Percentiles rank a stretch among this genome's conserved stretches.
Evolutionary conservation across 2,113 vertebrate species (phyloP).

Genomic region (Parotia lawesii): DNA sequence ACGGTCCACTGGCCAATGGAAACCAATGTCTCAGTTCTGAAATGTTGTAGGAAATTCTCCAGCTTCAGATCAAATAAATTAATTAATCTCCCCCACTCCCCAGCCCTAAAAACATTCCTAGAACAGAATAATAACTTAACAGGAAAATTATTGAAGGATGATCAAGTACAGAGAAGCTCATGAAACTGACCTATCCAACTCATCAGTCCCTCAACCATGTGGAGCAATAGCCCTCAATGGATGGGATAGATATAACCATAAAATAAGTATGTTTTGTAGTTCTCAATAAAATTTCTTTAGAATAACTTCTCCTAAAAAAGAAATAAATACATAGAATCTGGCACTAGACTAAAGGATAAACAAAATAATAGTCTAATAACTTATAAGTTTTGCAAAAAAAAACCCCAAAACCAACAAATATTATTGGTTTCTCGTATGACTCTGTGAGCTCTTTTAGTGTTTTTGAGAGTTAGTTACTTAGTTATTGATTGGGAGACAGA

Average conservation of each 20-base stretch:
- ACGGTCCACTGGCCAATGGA: not conserved
- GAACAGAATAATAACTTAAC: not conserved
- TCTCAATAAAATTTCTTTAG: not conserved
- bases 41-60: not conserved
- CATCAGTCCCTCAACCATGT: not conserved
- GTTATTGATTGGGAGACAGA: not conserved
- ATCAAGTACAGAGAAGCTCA: not conserved
- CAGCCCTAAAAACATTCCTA: not conserved
- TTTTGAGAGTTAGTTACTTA: not conserved
- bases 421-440: not conserved
- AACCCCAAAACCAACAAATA: not conserved
- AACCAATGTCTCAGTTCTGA: not conserved
- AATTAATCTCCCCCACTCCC: not conserved
- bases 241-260: not conserved
- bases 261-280: not conserved
- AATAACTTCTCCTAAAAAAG: not conserved
- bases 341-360: not conserved
- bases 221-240: not conserved
- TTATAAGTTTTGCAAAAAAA: not conserved
- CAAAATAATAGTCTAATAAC: not conserved
- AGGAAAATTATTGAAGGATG: not conserved
- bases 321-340: not conserved
- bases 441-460: not conserved
- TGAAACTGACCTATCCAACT: not conserved
- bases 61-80: not conserved